phyloP scores from a whole-genome alignment of 2,888 invertebrate genomes.

The Scaptomyza polygonia region DNA sequence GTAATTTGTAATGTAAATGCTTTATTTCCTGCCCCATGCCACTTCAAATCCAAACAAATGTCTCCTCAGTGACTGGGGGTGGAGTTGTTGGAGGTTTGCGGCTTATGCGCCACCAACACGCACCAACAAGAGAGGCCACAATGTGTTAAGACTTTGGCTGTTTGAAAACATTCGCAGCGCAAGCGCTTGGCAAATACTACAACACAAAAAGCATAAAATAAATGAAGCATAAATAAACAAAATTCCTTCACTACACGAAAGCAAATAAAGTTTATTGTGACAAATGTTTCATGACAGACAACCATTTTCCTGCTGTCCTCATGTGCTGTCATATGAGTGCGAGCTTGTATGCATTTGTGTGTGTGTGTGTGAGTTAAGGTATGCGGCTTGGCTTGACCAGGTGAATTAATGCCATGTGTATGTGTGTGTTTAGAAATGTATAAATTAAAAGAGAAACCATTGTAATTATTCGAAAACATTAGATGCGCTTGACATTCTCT shows the following conservation, averaged over 20 bases:
- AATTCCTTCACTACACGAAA: slow-evolving; percentile 58
- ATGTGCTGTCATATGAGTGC: slow-evolving; percentile 28
- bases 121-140: slow-evolving; percentile 47
- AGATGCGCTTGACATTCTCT: slow-evolving; percentile 47
- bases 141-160: slow-evolving; percentile 59
- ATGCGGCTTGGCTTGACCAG: slow-evolving; percentile 36
- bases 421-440: slow-evolving; percentile 24
- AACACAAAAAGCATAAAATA: slow-evolving; percentile 39
- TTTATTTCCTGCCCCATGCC: slow-evolving; percentile 54
- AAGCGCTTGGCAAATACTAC: slow-evolving; percentile 20
- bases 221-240: slow-evolving; percentile 11
- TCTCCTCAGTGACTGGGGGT: slow-evolving; percentile 30
- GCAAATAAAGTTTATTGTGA: slow-evolving; percentile 80
- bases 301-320: slow-evolving; percentile 55
- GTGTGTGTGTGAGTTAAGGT: neutral
- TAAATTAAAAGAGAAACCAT: slow-evolving; percentile 58
- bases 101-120: slow-evolving; percentile 70
- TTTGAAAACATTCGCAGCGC: slow-evolving; percentile 63
- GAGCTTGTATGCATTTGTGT: neutral
- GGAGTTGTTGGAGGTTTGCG: slow-evolving; percentile 15
- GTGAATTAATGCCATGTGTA: slow-evolving; percentile 18
- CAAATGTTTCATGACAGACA: slow-evolving; percentile 78
- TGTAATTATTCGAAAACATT: slow-evolving; percentile 74
- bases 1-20: slow-evolving; percentile 68
- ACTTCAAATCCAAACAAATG: slow-evolving; percentile 67